Conservation (phyloP, 1,140 invertebrate species). For the Drosophila watanabei region DNA sequence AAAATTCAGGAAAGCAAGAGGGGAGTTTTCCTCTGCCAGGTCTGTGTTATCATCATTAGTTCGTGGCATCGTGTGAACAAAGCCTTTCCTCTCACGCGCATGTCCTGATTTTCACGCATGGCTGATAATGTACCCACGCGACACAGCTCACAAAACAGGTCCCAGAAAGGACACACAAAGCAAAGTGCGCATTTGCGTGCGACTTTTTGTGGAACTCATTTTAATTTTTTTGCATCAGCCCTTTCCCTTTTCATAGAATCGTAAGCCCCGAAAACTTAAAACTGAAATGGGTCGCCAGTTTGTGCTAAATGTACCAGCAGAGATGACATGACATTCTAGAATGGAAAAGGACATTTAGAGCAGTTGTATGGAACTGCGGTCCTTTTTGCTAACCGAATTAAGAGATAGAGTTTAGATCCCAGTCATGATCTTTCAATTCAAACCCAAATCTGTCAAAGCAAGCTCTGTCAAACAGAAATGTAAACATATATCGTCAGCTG, state of each 20-base stretch:
- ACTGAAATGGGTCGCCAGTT: conserved; percentile 42
- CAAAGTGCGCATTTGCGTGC: conserved; percentile 67
- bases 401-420: background rate
- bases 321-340: conserved; percentile 26
- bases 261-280: conserved; percentile 20
- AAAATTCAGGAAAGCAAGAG: conserved; percentile 14
- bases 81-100: conserved; percentile 63
- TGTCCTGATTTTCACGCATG: conserved; percentile 79
- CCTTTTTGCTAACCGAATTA: conserved; percentile 1
- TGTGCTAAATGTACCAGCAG: conserved; percentile 58
- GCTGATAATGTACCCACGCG: conserved; percentile 67
- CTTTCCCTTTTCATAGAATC: conserved; percentile 48
- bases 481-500: conserved; percentile 1
- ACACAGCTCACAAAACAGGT: conserved; percentile 34
- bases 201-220: conserved; percentile 48
- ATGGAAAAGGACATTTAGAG: conserved; percentile 17
- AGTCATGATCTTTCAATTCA: conserved; percentile 6
- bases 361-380: background rate
- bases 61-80: conserved; percentile 55
- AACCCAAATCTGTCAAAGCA: conserved; percentile 50
- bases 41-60: conserved; percentile 65
- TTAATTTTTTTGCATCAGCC: conserved; percentile 37
- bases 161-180: conserved; percentile 36
- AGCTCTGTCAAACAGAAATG: conserved; percentile 14
- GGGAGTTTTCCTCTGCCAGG: conserved; percentile 11